phyloP scores from a whole-genome alignment of 1,140 invertebrate genomes.

The Ephestia elutella region DNA sequence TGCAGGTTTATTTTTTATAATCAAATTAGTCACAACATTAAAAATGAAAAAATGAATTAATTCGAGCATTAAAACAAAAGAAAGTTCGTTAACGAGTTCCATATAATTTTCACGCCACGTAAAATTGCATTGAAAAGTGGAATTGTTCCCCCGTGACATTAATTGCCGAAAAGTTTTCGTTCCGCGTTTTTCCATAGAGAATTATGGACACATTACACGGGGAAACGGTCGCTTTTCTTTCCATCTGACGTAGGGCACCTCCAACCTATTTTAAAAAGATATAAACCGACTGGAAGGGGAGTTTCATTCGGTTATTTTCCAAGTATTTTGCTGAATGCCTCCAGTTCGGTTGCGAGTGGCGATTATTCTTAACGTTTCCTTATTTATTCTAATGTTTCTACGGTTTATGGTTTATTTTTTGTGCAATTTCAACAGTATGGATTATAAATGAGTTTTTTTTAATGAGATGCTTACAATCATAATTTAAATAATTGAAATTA shows the following conservation, averaged over 20 bases:
- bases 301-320: slow-evolving; percentile 8
- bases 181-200: slow-evolving; percentile 11
- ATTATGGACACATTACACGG: slow-evolving; percentile 8
- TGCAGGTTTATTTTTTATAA: too few relatives aligned
- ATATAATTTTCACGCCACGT: slow-evolving; percentile 4
- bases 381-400: slow-evolving; percentile 6
- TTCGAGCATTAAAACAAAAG: not conserved
- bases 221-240: slow-evolving; percentile 16
- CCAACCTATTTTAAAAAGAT: slow-evolving; percentile 23
- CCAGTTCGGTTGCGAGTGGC: slow-evolving; percentile 1
- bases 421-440: not conserved
- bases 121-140: slow-evolving; percentile 10
- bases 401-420: not conserved
- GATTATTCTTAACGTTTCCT: slow-evolving; percentile 6
- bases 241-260: slow-evolving; percentile 17
- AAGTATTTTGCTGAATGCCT: slow-evolving; percentile 7
- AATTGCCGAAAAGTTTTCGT: slow-evolving; percentile 7
- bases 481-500: too few relatives aligned
- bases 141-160: slow-evolving; percentile 5
- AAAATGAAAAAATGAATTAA: not conserved
- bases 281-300: slow-evolving; percentile 21
- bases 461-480: too few relatives aligned
- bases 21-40: not conserved
- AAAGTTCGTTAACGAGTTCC: not conserved
- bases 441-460: too few relatives aligned